phyloP scores from a whole-genome alignment of 30 jellyfish, hydroid and myxozoan genomes.

The Phacellophora camtschatica region DNA sequence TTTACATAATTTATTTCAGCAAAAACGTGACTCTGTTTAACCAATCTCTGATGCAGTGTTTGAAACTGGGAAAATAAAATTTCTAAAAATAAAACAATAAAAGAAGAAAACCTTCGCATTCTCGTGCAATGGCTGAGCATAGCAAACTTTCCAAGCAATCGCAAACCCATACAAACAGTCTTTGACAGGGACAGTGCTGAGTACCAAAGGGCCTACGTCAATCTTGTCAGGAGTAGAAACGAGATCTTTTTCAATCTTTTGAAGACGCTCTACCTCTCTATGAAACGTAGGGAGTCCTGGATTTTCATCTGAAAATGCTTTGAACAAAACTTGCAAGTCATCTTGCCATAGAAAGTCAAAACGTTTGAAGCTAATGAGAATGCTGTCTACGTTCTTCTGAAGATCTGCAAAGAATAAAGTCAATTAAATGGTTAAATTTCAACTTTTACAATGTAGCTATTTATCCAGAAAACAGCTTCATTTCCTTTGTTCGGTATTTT shows the following conservation, averaged over 20 bases:
- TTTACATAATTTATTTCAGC: too few relatives aligned
- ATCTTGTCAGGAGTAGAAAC: slow-evolving; percentile 40
- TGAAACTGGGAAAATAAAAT: too few relatives aligned
- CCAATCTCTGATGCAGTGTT: too few relatives aligned
- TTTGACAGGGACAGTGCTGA: slow-evolving; percentile 65
- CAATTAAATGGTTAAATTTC: background rate
- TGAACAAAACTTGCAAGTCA: slow-evolving; percentile 62
- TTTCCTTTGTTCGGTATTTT: too few relatives aligned
- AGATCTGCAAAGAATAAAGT: slow-evolving; percentile 12
- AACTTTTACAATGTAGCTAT: background rate
- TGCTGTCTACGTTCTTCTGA: slow-evolving; percentile 24
- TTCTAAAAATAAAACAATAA: too few relatives aligned
- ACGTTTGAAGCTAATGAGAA: slow-evolving; percentile 48
- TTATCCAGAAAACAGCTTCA: background rate
- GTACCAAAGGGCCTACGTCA: slow-evolving; percentile 39
- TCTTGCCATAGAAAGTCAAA: slow-evolving; percentile 83
- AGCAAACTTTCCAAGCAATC: slow-evolving; percentile 84
- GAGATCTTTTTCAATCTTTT: slow-evolving; percentile 46
- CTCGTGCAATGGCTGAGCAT: slow-evolving; percentile 70
- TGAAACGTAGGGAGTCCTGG: slow-evolving; percentile 72
- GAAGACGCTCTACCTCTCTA: slow-evolving; percentile 76
- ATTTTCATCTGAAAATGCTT: slow-evolving; percentile 56
- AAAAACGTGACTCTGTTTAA: too few relatives aligned
- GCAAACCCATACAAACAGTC: slow-evolving; percentile 76
- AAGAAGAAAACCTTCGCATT: slow-evolving; percentile 87